Conservation (phyloP, 2,888 invertebrate genomes). For the Dolichomitus sp. region DNA sequence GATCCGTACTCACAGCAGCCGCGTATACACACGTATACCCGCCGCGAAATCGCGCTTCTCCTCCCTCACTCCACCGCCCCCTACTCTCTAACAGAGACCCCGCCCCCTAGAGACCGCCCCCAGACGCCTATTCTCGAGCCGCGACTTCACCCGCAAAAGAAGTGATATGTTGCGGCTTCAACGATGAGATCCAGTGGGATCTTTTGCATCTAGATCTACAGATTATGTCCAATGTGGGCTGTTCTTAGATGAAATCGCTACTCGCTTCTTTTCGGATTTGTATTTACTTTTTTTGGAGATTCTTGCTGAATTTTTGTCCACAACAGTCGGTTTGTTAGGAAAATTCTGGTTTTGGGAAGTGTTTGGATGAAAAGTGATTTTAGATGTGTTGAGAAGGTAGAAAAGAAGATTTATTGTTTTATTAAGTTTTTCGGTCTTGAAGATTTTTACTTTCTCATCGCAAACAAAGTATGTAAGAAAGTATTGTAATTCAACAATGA, state of each 20-base stretch:
- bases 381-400: too few relatives aligned
- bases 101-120: conserved; percentile 76
- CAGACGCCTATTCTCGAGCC: conserved; percentile 72
- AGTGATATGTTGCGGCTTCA: conserved; percentile 1
- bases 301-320: neutral
- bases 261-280: neutral
- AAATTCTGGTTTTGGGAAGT: too few relatives aligned
- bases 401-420: too few relatives aligned
- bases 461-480: too few relatives aligned
- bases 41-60: conserved; percentile 81
- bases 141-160: conserved; percentile 29
- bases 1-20: conserved; percentile 40
- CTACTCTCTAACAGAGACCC: conserved; percentile 41
- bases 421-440: too few relatives aligned
- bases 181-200: neutral
- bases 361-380: too few relatives aligned
- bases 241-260: neutral
- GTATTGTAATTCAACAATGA: too few relatives aligned
- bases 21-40: conserved; percentile 54
- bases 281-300: neutral
- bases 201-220: neutral
- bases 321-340: neutral
- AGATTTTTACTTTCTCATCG: too few relatives aligned
- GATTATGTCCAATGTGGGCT: neutral
- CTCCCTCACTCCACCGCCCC: conserved; percentile 76